Base-by-base conservation (phyloP, 2,113 vertebrate genomes). In the Lagopus muta region DNA sequence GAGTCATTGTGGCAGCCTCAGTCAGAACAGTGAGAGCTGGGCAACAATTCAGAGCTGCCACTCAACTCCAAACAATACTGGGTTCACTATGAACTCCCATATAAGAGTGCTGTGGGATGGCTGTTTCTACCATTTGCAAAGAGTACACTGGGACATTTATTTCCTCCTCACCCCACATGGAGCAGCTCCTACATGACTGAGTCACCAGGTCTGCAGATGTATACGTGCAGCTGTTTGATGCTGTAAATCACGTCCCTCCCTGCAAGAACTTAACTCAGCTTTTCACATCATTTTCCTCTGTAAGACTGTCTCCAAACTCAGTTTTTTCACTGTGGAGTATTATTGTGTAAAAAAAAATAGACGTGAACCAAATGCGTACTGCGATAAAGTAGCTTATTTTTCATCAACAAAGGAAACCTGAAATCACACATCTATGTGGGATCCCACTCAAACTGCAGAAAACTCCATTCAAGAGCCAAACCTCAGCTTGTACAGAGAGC, bases 31-130 rank as follows among this genome's bases (percentile, higher is more conserved):
- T 7, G 47, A 79, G 90, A 82, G 70, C 89, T 84, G 90, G 90
- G 91, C 96, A 70, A 11, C 6, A 4, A 54, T 30, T 92, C 94
- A 70, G 73, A 86, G 84, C 88, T 89, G 6, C 88, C 84, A 81
- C 86, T 89, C 52, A 80, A 86, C 40, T 88, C 83, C 28, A 30
- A 70, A 55, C 86, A 45, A 65, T 6, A 21, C 84, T 0, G 22
- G 54, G 19, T 6, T 57, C 42, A 75, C 65, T 14, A 47, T 27
- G 1, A 2, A 22, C 61, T 79, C 48, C 84, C 74, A 5, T 3
- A 66, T 21, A 6, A 8, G 34, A 40, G 52, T 2, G 47, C 69
- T 78, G 82, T 86, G 77, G 47, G 1, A 77, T 86, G 20, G 8
- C 43, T 19, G 27, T 42, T 66, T 7, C 65, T 93, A 86, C 84